Evolutionary conservation across 2,113 vertebrate genomes (phyloP).

Genomic region (Centrocercus urophasianus): DNA sequence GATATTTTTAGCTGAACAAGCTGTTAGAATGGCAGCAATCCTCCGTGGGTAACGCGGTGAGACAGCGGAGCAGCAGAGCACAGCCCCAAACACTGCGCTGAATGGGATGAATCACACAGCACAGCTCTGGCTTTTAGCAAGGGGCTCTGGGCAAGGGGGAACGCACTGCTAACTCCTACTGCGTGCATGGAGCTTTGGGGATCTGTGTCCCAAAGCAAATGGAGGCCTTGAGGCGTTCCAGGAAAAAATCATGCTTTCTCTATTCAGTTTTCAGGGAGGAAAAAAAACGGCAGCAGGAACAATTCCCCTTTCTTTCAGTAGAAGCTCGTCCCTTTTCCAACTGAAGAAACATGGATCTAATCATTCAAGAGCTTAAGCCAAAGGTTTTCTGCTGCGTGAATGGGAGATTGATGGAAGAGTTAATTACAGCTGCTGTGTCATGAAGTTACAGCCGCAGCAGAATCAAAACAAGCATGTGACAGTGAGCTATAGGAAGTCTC

Average conservation of each 20-base stretch:
- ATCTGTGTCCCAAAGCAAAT: neutral
- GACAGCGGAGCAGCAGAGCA: neutral
- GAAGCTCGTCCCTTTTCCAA: neutral
- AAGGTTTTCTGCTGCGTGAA: constrained; percentile 44
- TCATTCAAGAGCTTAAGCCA: constrained; percentile 42
- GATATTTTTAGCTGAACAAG: neutral
- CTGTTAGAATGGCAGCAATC: neutral
- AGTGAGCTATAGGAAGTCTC: constrained; percentile 27
- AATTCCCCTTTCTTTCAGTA: constrained; percentile 25
- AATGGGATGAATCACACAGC: neutral
- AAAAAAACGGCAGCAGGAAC: neutral
- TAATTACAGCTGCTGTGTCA: constrained; percentile 61
- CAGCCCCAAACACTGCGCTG: neutral
- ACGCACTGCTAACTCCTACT: neutral
- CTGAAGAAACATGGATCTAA: neutral
- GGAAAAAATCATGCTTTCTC: neutral
- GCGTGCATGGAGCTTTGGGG: neutral
- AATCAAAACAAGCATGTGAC: constrained; percentile 58
- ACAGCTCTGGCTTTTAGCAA: neutral
- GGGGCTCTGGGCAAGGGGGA: neutral
- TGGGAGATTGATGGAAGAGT: constrained; percentile 54
- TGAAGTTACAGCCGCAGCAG: constrained; percentile 25
- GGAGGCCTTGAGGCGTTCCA: neutral
- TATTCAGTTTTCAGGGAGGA: neutral
- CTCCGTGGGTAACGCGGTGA: accelerated